phyloP scores from a whole-genome alignment of 2,888 invertebrate genomes.

The Furcula furcula region DNA sequence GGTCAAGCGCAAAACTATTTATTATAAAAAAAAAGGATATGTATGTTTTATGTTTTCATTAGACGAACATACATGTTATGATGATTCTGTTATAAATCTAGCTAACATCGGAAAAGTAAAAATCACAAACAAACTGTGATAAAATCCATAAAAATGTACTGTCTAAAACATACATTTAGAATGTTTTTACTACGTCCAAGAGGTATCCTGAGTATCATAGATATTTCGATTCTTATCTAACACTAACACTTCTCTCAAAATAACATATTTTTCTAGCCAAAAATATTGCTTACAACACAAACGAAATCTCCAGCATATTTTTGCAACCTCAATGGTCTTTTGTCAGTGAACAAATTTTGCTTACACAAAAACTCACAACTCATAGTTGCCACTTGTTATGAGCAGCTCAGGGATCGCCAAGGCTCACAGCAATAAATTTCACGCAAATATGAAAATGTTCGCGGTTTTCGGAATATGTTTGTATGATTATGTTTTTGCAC shows the following conservation, averaged over 20 bases:
- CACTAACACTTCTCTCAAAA: not conserved
- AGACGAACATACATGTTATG: no score
- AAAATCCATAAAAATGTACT: no score
- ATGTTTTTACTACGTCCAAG: no score
- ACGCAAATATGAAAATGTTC: slow-evolving; percentile 2
- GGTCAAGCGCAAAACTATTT: no score
- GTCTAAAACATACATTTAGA: no score
- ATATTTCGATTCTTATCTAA: no score
- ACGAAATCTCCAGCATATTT: slow-evolving; percentile 14
- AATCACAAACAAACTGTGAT: no score
- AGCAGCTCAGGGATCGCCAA: slow-evolving; percentile 3
- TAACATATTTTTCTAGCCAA: slow-evolving; percentile 3
- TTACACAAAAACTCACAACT: slow-evolving; percentile 12
- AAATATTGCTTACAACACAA: slow-evolving; percentile 8
- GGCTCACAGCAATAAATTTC: slow-evolving; percentile 7
- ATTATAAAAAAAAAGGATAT: no score
- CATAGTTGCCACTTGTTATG: slow-evolving; percentile 10
- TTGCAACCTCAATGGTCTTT: slow-evolving; percentile 15
- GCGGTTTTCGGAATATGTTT: slow-evolving; percentile 1
- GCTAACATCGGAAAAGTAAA: no score
- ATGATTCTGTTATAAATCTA: no score
- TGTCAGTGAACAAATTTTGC: slow-evolving; percentile 17
- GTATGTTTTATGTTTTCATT: no score
- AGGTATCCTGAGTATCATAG: no score
- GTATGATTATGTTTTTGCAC: not conserved